phyloP scores from a whole-genome alignment of 2,113 vertebrate genomes.

The Xenopus borealis region DNA sequence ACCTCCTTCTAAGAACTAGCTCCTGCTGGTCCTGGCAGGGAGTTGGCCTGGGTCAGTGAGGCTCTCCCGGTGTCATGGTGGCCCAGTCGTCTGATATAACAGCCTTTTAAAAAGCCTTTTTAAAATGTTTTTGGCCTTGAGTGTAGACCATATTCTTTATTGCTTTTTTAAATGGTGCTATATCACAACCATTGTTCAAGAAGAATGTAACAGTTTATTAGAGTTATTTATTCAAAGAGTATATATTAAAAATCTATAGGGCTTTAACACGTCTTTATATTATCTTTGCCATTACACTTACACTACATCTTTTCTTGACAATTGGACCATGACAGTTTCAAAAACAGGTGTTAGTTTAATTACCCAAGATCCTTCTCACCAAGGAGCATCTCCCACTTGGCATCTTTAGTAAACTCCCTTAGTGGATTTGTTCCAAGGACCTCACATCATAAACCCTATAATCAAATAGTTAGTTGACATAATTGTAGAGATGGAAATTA shows the following conservation, averaged over 20 bases:
- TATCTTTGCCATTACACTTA: not conserved
- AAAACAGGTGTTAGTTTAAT: conserved; percentile 21
- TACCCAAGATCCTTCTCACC: conserved; percentile 18
- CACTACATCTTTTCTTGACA: not conserved
- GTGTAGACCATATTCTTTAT: not conserved
- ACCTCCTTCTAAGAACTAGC: no score
- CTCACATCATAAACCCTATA: conserved; percentile 45
- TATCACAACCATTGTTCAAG: no score
- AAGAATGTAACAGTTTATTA: no score
- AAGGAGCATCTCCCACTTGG: conserved; percentile 16
- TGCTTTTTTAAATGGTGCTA: not conserved
- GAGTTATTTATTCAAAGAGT: no score
- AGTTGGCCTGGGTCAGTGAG: no score
- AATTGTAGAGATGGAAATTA: conserved; percentile 44
- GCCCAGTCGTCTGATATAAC: no score
- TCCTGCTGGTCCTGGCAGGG: no score
- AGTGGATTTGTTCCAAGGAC: conserved; percentile 7
- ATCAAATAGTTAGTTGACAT: conserved; percentile 57
- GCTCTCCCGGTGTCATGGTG: no score
- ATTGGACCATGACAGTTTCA: not conserved
- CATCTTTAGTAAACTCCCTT: conserved; percentile 20
- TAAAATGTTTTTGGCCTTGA: no score
- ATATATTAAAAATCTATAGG: no score
- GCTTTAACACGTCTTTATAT: no score
- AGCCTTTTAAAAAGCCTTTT: no score